phyloP scores from a whole-genome alignment of 2,797 vertebrate species.

The Amblyraja radiata region DNA sequence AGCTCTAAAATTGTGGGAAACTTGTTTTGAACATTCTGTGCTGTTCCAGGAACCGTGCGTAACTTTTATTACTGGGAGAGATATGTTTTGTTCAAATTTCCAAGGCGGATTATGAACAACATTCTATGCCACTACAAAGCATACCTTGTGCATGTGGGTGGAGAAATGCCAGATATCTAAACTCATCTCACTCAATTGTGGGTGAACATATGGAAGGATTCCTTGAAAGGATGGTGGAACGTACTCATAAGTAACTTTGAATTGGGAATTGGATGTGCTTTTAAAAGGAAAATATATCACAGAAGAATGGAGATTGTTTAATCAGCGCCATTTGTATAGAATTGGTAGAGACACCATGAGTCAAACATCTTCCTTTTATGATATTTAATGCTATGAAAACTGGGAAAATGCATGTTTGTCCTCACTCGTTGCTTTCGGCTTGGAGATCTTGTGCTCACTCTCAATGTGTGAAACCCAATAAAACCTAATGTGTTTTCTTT shows the following conservation, averaged over 20 bases:
- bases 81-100: conserved; percentile 9
- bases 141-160: not conserved
- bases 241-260: not conserved
- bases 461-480: not conserved
- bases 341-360: not conserved
- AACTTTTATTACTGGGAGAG: not conserved
- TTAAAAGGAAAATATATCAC: too few relatives aligned
- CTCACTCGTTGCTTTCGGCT: not conserved
- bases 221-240: not conserved
- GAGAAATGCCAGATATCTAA: not conserved
- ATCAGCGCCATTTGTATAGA: too few relatives aligned
- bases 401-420: not conserved
- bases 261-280: too few relatives aligned
- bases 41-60: not conserved
- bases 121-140: not conserved
- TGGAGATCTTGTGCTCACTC: not conserved
- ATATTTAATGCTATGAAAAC: not conserved
- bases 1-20: not conserved
- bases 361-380: not conserved
- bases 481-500: not conserved
- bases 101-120: not conserved
- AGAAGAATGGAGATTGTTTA: too few relatives aligned
- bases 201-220: not conserved
- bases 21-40: conserved; percentile 11
- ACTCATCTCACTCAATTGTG: not conserved